These are phyloP conservation scores for Stenichneumon culpator DNA, from an alignment of 2,888 invertebrate species.

Conservation along the genomic window DNA sequence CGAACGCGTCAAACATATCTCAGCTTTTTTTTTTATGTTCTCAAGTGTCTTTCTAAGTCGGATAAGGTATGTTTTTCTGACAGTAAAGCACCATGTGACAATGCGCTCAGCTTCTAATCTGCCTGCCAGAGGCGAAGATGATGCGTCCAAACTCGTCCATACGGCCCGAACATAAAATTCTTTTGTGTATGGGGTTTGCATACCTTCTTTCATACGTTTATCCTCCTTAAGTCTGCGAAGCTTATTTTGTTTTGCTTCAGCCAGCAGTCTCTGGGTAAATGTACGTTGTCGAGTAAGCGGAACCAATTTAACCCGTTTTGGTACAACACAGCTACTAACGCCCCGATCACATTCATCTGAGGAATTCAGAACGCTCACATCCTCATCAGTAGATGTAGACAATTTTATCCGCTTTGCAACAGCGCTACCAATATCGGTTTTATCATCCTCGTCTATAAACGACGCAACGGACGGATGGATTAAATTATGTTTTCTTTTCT, in stretches of 20 bases:
- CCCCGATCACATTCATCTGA: too few species aligned
- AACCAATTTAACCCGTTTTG: too few species aligned
- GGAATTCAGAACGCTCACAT: neutral
- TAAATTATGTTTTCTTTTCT: neutral
- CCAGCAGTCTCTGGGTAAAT: neutral
- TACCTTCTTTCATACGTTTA: neutral
- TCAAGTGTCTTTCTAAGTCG: neutral
- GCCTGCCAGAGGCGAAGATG: neutral
- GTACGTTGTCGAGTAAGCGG: neutral
- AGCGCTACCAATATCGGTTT: neutral
- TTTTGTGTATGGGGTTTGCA: neutral
- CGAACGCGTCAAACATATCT: conserved; percentile 7
- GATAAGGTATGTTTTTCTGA: neutral
- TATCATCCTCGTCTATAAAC: neutral
- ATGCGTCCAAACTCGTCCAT: neutral
- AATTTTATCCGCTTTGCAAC: neutral
- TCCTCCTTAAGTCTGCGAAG: neutral
- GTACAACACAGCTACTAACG: too few species aligned
- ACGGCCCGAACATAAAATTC: conserved; percentile 4
- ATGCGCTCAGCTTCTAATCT: conserved; percentile 28
- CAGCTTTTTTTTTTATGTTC: conserved; percentile 3
- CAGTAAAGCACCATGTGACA: conserved; percentile 6
- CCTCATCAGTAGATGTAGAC: neutral
- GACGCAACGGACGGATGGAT: neutral
- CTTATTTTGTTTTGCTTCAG: neutral